Conservation (phyloP, 2,888 invertebrate species). For the Leuctra nigra region DNA sequence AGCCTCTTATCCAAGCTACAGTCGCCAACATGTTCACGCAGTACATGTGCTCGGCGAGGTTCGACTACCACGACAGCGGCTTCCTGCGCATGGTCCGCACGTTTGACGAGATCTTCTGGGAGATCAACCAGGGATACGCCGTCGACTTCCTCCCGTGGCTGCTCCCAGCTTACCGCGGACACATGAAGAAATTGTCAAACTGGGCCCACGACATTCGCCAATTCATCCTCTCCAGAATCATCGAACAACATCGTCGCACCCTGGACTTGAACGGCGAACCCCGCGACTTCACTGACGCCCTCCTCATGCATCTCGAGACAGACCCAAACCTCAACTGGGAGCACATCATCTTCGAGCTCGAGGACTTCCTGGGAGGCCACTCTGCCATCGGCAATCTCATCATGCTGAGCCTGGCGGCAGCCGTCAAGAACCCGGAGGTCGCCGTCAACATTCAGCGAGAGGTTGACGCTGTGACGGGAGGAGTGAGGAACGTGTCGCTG, state of each 20-base stretch:
- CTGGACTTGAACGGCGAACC: constrained; percentile 39
- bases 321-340: constrained; percentile 63
- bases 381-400: constrained; percentile 81
- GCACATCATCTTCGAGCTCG: constrained; percentile 72
- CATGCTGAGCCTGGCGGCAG: constrained; percentile 65
- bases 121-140: constrained; percentile 77
- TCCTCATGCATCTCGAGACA: constrained; percentile 61
- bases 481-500: constrained; percentile 51
- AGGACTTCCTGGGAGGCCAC: constrained; percentile 84
- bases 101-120: constrained; percentile 87
- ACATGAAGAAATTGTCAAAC: constrained; percentile 57
- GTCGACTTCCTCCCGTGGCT: constrained; percentile 82
- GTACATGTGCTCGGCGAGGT: constrained; percentile 75
- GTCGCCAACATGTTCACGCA: constrained; percentile 80
- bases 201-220: constrained; percentile 65
- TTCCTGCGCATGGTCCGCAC: constrained; percentile 61
- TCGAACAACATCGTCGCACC: constrained; percentile 47
- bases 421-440: constrained; percentile 56
- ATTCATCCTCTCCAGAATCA: constrained; percentile 66
- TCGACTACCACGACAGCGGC: constrained; percentile 59
- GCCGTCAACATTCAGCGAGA: constrained; percentile 60
- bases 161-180: constrained; percentile 60
- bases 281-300: constrained; percentile 72
- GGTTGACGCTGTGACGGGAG: constrained; percentile 54
- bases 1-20: constrained; percentile 62